Base-by-base conservation (phyloP, 2,888 invertebrate species). In the Flexamia atlantica region DNA sequence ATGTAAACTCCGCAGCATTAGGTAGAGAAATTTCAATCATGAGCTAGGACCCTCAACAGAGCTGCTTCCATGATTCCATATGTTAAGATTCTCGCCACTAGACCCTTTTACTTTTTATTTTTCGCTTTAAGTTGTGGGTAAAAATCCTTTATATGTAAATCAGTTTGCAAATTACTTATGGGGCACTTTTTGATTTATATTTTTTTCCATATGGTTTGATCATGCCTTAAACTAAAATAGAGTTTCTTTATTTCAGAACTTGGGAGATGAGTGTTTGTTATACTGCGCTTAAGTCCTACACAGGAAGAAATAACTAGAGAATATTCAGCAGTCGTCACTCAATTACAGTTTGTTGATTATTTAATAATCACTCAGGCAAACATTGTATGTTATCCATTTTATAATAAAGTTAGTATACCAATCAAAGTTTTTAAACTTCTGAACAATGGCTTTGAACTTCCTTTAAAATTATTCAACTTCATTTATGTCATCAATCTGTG, bases 321-420 rank as follows among this genome's bases (percentile, higher is more conserved):
- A 28, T 64, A 28, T 64, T 64, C 14, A 17, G 12, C 64, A 28
- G 0, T 64, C 64, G 30, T 57, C 57, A 23, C 23, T 57, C 23
- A 64, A 64, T 28, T 23, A 53, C 5, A 4, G 7, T 46, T 46
- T 46, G 46, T 53, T 53, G 53, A 23, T 53, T 53, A 53, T 20
- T 23, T 46, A 23, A 53, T 53, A 23, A 53, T 53, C 53, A 2
- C 17, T 53, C 23, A 23, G 5, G 53, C 53, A 53, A 53, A 53
- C 53, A 53, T 1, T 20, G 10, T 53, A 53, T 53, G 23, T n/a
- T 53, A 53, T 53, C 2, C 53, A 53, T 53, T 53, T 53, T 53
- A 53, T 53, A 23, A 53, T 53, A 53, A 53, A 53, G 53, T 23
- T 53, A 53, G 53, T 23, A 53, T 53, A 53, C 53, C 23, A 53